Evolutionary conservation across 2,797 vertebrate genomes (phyloP), one percentile per base, ranked within the genome.

Genomic region (Bradypodion ventrale): DNA sequence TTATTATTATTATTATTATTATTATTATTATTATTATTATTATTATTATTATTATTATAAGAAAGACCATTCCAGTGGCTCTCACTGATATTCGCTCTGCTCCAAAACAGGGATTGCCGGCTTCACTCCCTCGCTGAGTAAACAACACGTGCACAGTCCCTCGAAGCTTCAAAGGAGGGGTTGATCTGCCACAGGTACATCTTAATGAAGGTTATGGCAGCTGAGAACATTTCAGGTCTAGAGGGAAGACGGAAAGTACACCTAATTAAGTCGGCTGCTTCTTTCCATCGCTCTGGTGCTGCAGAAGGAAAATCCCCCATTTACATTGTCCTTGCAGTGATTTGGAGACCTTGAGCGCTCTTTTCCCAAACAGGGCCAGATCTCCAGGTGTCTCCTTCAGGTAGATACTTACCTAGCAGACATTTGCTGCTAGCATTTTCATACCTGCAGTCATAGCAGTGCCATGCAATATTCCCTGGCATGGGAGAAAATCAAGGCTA

Each of bases 171-270:
- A 56, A 82, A 91, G 87, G 87, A 75, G 23, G 70, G 0, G 12
- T 13, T 72, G 87, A 86, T 27, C 87, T 76, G 75, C 85, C 29
- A 0, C 79, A 84, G 80, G n/a, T 79, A 77, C 0, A 60, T 83
- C 88, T 90, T 83, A 78, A 81, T 80, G 92, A 89, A 86, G 83
- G 86, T 72, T 85, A 89, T 81, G 79, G 91, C 84, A 76, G 86
- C 85, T 87, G 76, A 68, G 88, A 89, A 89, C 79, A 15, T 29
- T 21, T 83, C 86, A 82, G 73, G 87, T 88, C 86, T 88, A 60
- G 87, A 65, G 82, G 85, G 89, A 84, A 88, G 82, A 74, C 74
- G 82, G 81, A 0, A 0, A 63, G 66, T 60, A 65, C 75, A n/a
- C n/a, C 80, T 83, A 73, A 83, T 74, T 40, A 78, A 87, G 56